A percentile compares a stretch with the other conserved stretches of the same genome.
Evolutionary conservation across 2,888 invertebrate genomes (phyloP).

Genomic region (Galeopsomyia nigrocyanea): DNA sequence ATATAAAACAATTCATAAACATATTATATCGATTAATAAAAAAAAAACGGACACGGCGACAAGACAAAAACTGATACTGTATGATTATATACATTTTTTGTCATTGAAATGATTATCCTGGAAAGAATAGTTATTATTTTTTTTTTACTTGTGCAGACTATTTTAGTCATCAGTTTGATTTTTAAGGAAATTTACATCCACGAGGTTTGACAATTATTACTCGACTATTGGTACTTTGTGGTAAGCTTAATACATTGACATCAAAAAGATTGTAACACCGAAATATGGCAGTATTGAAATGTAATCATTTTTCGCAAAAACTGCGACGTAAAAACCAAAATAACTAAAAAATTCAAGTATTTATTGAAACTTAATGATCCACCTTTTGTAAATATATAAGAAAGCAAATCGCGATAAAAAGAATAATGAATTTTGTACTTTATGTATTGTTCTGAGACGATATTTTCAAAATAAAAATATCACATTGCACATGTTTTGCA

Average conservation of each 20-base stretch:
- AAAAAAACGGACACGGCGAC: conserved; percentile 8
- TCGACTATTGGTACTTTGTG: conserved; percentile 22
- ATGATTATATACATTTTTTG: conserved; percentile 33
- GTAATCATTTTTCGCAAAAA: conserved; percentile 11
- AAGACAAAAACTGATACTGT: conserved; percentile 15
- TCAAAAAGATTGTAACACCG: conserved; percentile 17
- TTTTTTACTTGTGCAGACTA: conserved; percentile 33
- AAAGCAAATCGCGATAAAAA: too few species aligned
- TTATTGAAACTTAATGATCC: neutral
- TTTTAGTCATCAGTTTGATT: conserved; percentile 25
- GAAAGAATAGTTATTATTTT: conserved; percentile 20
- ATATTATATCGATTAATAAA: conserved; percentile 23
- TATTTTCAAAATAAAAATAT: too few species aligned
- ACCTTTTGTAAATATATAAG: too few species aligned
- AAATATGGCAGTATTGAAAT: conserved; percentile 41
- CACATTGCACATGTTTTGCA: too few species aligned
- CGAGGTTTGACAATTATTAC: conserved; percentile 13
- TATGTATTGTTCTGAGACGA: too few species aligned
- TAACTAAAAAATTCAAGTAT: neutral
- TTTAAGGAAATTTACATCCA: conserved; percentile 8
- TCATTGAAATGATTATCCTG: conserved; percentile 9
- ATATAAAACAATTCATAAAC: conserved; percentile 27
- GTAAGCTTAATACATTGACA: conserved; percentile 9
- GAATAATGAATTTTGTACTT: too few species aligned
- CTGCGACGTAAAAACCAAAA: neutral